Percentiles rank a stretch among this genome's conserved stretches.
Evolutionary conservation across 2,113 vertebrate genomes (phyloP).

Genomic region (Salvator merianae): DNA sequence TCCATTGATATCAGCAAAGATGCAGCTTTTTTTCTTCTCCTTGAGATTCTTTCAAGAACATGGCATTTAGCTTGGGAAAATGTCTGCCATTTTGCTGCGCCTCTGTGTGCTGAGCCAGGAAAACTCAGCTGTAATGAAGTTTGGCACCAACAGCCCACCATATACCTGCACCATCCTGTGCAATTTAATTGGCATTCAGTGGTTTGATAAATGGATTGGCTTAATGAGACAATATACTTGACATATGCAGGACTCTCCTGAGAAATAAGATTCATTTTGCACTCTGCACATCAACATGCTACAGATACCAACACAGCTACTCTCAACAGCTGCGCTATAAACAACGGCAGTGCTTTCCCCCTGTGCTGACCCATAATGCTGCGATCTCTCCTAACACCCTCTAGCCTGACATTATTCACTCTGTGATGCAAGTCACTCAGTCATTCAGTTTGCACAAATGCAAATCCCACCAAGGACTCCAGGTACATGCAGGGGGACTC

Average conservation of each 20-base stretch:
- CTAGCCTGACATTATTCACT: neutral
- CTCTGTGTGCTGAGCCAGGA: slow-evolving; percentile 76
- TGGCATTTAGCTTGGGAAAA: slow-evolving; percentile 76
- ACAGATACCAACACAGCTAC: slow-evolving; percentile 86
- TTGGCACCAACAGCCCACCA: slow-evolving; percentile 83
- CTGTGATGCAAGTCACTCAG: slow-evolving; percentile 4
- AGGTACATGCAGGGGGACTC: too few species aligned
- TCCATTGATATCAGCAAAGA: slow-evolving; percentile 71
- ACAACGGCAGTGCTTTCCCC: slow-evolving; percentile 67
- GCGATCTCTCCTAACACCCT: slow-evolving; percentile 56
- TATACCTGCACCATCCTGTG: slow-evolving; percentile 92
- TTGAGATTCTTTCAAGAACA: slow-evolving; percentile 78
- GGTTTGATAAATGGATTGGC: slow-evolving; percentile 92
- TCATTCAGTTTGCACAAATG: neutral
- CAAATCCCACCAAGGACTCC: too few species aligned
- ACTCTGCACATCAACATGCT: slow-evolving; percentile 85
- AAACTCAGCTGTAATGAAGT: slow-evolving; percentile 87
- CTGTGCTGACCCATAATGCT: slow-evolving; percentile 68
- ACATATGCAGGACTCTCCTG: slow-evolving; percentile 92
- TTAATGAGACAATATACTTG: slow-evolving; percentile 94
- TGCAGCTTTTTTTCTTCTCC: slow-evolving; percentile 59
- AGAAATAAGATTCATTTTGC: slow-evolving; percentile 87
- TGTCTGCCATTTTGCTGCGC: slow-evolving; percentile 76
- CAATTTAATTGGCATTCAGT: slow-evolving; percentile 94
- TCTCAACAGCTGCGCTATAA: slow-evolving; percentile 76